Evolutionary conservation across 2,797 vertebrate species (phyloP).

Genomic region (Coregonus sp.): DNA sequence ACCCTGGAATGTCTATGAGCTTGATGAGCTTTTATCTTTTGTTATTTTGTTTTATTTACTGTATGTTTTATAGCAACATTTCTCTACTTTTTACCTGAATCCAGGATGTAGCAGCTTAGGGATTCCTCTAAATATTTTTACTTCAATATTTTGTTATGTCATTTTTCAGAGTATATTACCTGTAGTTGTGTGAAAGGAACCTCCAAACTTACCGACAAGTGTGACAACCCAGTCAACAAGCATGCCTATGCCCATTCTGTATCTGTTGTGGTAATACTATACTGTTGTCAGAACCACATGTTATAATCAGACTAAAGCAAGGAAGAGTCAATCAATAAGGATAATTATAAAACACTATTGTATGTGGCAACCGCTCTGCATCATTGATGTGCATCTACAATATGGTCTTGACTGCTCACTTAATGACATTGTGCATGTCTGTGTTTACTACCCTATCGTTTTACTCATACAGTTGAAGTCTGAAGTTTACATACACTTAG

Average conservation of each 20-base stretch:
- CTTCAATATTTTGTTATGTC: slow-evolving; percentile 20
- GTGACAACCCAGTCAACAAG: neutral
- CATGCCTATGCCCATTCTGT: neutral
- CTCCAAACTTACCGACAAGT: neutral
- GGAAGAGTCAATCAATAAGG: neutral
- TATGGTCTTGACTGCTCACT: slow-evolving; percentile 41
- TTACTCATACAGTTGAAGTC: slow-evolving; percentile 17
- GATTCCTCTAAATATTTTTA: slow-evolving; percentile 18
- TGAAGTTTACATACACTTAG: too few species aligned
- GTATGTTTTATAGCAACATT: slow-evolving; percentile 1
- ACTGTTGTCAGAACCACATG: neutral
- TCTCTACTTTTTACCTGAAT: neutral
- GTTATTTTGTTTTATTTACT: slow-evolving; percentile 12
- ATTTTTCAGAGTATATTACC: neutral
- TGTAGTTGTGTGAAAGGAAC: neutral
- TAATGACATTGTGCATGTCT: slow-evolving; percentile 24
- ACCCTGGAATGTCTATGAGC: neutral
- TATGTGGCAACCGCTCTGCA: neutral
- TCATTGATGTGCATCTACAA: slow-evolving; percentile 25
- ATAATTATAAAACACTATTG: neutral
- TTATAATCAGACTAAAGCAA: neutral
- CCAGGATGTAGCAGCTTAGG: slow-evolving; percentile 23
- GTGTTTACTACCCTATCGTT: slow-evolving; percentile 16
- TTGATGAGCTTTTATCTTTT: slow-evolving; percentile 8
- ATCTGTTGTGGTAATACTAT: neutral